Percentiles rank a stretch among this genome's conserved stretches.
These are phyloP conservation scores for Aramus guarauna DNA, from an alignment of 2,113 vertebrate species.

Conservation along the genomic window DNA sequence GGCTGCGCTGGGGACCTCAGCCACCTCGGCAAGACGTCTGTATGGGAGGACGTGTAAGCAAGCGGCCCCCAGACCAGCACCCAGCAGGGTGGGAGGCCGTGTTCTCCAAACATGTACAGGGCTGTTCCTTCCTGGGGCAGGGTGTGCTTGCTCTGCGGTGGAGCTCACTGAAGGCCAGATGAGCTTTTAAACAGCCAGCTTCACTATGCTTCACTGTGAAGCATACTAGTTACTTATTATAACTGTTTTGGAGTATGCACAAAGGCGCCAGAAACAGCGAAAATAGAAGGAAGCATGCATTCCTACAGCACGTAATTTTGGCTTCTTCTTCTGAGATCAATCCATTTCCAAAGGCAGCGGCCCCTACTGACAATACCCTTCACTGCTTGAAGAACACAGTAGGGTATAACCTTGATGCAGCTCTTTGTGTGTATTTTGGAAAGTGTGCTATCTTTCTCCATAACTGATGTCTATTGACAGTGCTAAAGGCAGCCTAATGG, in stretches of 20 bases:
- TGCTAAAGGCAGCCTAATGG: neutral
- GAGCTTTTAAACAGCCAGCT: neutral
- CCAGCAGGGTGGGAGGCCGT: fast-evolving
- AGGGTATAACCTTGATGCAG: neutral
- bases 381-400: neutral
- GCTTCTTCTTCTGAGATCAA: neutral
- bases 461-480: neutral
- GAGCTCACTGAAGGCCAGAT: neutral
- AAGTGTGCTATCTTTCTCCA: neutral
- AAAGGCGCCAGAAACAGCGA: neutral
- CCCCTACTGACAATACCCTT: neutral
- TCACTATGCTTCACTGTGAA: neutral
- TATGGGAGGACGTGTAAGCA: neutral
- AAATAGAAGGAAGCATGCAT: neutral
- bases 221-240: neutral
- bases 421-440: neutral
- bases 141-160: neutral
- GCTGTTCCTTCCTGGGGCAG: neutral
- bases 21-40: fast-evolving
- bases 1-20: neutral
- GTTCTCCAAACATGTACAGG: fast-evolving
- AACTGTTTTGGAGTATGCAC: neutral
- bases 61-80: neutral
- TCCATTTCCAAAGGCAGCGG: neutral
- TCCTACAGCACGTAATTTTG: neutral